phyloP scores from a whole-genome alignment of 2,888 invertebrate genomes.

The Synergus umbraculus region DNA sequence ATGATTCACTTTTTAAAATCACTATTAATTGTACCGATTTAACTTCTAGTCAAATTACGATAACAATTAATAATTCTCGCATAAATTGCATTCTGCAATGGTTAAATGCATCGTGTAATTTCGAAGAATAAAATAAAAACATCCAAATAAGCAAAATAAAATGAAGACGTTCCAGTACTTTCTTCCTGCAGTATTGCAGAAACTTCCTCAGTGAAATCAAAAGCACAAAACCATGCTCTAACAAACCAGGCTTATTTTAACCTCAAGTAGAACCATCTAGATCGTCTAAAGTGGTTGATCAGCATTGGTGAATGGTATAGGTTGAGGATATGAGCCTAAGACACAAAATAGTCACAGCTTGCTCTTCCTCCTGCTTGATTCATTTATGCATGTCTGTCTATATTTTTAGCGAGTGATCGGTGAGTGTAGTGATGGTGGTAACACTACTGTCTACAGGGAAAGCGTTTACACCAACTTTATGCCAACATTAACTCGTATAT shows the following conservation, averaged over 20 bases:
- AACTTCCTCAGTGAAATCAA: conserved; percentile 20
- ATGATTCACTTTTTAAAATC: no score
- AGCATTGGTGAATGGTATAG: conserved; percentile 8
- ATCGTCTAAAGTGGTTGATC: conserved; percentile 32
- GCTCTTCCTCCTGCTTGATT: conserved; percentile 23
- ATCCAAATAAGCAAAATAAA: not conserved
- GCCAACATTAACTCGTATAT: conserved; percentile 49
- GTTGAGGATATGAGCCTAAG: conserved; percentile 6
- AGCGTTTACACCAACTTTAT: conserved; percentile 47
- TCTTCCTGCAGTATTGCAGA: conserved; percentile 41
- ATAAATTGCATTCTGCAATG: no score
- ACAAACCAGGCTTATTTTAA: conserved; percentile 48
- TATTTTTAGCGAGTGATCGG: conserved; percentile 65
- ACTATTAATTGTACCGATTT: no score
- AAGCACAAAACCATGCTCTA: conserved; percentile 21
- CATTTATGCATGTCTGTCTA: conserved; percentile 55
- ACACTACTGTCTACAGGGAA: conserved; percentile 37
- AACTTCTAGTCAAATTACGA: no score
- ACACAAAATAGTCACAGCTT: conserved; percentile 28
- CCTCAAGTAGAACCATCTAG: conserved; percentile 53
- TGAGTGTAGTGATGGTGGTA: conserved; percentile 46
- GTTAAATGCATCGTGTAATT: no score
- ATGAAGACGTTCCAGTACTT: conserved; percentile 20
- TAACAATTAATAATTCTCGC: no score
- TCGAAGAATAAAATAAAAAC: not conserved